A percentile compares a stretch with the other conserved stretches of the same genome.
phyloP scores from a whole-genome alignment of 2,888 invertebrate species.

The Clivina fossor region DNA sequence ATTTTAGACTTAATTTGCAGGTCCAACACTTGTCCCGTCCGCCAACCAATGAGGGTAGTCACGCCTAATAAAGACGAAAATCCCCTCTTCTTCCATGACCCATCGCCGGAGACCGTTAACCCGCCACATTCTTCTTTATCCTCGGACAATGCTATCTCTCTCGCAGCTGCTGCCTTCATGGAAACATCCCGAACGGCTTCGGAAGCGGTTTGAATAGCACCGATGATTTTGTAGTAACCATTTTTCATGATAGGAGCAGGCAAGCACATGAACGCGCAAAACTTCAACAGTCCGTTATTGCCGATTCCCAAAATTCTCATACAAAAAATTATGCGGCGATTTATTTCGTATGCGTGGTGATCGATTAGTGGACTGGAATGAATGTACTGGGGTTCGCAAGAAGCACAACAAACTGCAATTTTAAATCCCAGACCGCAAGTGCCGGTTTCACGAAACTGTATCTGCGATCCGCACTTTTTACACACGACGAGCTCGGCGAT shows the following conservation, averaged over 20 bases:
- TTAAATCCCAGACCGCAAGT: conserved; percentile 40
- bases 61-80: conserved; percentile 41
- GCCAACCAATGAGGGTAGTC: conserved; percentile 39
- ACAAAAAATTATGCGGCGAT: conserved; percentile 38
- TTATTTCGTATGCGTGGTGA: conserved; percentile 38
- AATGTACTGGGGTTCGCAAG: conserved; percentile 35
- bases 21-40: conserved; percentile 40
- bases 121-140: conserved; percentile 22
- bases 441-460: conserved; percentile 36
- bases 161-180: conserved; percentile 20
- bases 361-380: conserved; percentile 36
- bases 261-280: conserved; percentile 40
- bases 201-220: conserved; percentile 32
- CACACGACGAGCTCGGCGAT: conserved; percentile 36
- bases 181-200: conserved; percentile 22
- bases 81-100: conserved; percentile 40
- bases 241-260: conserved; percentile 38
- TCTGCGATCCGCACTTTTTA: conserved; percentile 38
- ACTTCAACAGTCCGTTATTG: conserved; percentile 35
- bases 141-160: conserved; percentile 22
- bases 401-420: conserved; percentile 37
- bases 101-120: conserved; percentile 39
- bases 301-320: conserved; percentile 40
- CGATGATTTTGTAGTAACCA: conserved; percentile 30
- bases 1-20: conserved; percentile 34